These are phyloP conservation scores for Plebejus anna DNA, from an alignment of 2,888 invertebrate species.

Conservation along the genomic window DNA sequence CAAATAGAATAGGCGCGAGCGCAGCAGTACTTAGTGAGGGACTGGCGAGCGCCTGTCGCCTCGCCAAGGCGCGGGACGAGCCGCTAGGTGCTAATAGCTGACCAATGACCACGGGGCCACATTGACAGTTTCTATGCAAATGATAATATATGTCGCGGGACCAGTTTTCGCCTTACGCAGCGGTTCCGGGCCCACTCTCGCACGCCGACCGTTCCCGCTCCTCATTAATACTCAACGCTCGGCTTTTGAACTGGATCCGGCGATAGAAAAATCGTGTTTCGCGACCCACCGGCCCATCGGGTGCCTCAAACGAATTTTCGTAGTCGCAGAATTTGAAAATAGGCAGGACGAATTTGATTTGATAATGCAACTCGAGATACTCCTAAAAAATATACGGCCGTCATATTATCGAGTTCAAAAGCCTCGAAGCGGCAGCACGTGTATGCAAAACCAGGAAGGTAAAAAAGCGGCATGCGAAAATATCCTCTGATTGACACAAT, in stretches of 20 bases:
- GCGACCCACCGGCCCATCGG: slow-evolving; percentile 35
- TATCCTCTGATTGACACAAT: slow-evolving; percentile 52
- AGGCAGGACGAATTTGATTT: not conserved
- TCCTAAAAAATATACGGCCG: slow-evolving; percentile 65
- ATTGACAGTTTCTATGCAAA: slow-evolving; percentile 79
- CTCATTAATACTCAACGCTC: slow-evolving; percentile 53
- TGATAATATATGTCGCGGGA: slow-evolving; percentile 69
- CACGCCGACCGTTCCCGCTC: slow-evolving; percentile 62
- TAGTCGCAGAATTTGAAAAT: not conserved
- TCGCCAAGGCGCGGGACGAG: slow-evolving; percentile 30
- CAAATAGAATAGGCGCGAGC: slow-evolving; percentile 31
- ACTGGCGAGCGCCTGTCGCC: slow-evolving; percentile 32
- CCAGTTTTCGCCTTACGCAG: slow-evolving; percentile 69
- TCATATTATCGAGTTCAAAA: slow-evolving; percentile 78
- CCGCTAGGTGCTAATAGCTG: slow-evolving; percentile 69
- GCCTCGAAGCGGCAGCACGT: slow-evolving; percentile 73
- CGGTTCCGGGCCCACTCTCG: slow-evolving; percentile 70
- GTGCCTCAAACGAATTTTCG: slow-evolving; percentile 31
- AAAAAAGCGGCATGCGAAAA: slow-evolving; percentile 58
- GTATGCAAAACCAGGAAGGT: slow-evolving; percentile 71
- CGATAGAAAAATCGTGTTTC: slow-evolving; percentile 43
- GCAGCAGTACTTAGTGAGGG: slow-evolving; percentile 33
- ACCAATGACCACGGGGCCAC: slow-evolving; percentile 61
- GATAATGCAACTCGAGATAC: slow-evolving; percentile 63
- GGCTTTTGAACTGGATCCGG: slow-evolving; percentile 58